Evolutionary conservation across 2,888 invertebrate genomes (phyloP), one percentile per base, ranked within the genome.

Genomic region (Eudemis profundana): DNA sequence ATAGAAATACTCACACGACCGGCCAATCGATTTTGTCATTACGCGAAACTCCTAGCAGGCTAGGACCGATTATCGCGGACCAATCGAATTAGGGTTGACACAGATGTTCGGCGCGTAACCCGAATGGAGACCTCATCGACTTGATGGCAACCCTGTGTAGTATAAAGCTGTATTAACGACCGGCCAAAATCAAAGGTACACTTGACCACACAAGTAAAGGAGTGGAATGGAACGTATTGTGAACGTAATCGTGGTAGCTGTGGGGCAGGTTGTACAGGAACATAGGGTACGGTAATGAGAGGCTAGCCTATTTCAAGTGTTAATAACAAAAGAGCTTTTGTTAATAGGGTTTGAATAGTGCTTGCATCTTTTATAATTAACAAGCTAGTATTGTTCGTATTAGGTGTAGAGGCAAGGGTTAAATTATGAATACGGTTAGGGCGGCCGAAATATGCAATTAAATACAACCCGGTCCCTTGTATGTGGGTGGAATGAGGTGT

Each of bases 41-140:
- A 46, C 29, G 21, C 44, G 15, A 29, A 64, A 65, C 42, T 38
- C 27, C 21, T n/a, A 17, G 40, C 23, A 12, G n/a, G n/a, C n/a
- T n/a, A n/a, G n/a, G n/a, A n/a, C 7, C 65, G 40, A 60, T 65
- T 60, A 60, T 60, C 51, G 27, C 21, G 33, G 27, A 14, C 29
- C 36, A 15, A 60, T 59, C 47, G 64, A 59, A 59, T 56, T 56
- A 50, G 38, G 53, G 51, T 60, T 23, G 40, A 27, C 44, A 60
- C 65, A 65, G 60, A 60, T 65, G 65, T 17, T 53, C 27, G 46
- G 46, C 23, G 27, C 40, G 51, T 59, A 65, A 65, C 51, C 65
- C 40, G 33, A 64, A 63, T 57, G 46, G 50, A 19, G 36, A 53
- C 50, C 64, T 46, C 44, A 64, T 64, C 27, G n/a, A 36, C 33